phyloP scores from a whole-genome alignment of 2,113 vertebrate genomes.

The Platichthys stellatus region DNA sequence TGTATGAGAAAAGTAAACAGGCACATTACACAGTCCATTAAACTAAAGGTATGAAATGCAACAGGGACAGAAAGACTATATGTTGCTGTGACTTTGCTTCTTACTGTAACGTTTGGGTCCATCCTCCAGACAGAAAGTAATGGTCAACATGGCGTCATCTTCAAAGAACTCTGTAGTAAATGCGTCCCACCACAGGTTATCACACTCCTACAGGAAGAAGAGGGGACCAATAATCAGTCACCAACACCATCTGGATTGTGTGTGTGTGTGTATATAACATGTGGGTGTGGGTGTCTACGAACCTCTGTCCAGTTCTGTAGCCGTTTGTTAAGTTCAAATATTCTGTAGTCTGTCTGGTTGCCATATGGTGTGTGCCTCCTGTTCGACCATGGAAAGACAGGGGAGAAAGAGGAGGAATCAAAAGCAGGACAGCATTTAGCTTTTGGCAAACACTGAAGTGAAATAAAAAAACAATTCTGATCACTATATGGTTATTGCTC shows the following conservation, averaged over 20 bases:
- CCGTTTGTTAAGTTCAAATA: conserved; percentile 99
- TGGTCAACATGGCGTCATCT: conserved; percentile 97
- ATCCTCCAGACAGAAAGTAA: conserved; percentile 99
- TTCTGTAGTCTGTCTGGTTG: conserved; percentile 99
- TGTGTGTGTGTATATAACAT: neutral
- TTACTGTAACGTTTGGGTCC: conserved; percentile 99
- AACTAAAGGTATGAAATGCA: neutral
- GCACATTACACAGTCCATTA: neutral
- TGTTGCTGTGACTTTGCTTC: conserved; percentile 54
- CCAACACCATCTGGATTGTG: neutral
- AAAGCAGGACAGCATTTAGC: conserved; percentile 21
- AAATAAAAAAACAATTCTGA: neutral
- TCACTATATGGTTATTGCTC: neutral
- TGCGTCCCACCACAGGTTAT: conserved; percentile 99
- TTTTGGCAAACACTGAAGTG: neutral
- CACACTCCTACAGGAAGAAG: conserved; percentile 88
- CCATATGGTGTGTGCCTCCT: conserved; percentile 98
- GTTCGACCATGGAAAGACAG: conserved; percentile 44
- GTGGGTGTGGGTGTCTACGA: conserved; percentile 18
- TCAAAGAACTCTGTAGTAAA: conserved; percentile 99
- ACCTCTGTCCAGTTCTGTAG: conserved; percentile 99
- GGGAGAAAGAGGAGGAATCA: conserved; percentile 18
- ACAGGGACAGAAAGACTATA: neutral
- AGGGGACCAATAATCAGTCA: neutral
- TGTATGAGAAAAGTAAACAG: neutral